Evolutionary conservation across 1,140 invertebrate species (phyloP), one percentile per base, ranked within the genome.

Genomic region (Drosophila biarmipes): DNA sequence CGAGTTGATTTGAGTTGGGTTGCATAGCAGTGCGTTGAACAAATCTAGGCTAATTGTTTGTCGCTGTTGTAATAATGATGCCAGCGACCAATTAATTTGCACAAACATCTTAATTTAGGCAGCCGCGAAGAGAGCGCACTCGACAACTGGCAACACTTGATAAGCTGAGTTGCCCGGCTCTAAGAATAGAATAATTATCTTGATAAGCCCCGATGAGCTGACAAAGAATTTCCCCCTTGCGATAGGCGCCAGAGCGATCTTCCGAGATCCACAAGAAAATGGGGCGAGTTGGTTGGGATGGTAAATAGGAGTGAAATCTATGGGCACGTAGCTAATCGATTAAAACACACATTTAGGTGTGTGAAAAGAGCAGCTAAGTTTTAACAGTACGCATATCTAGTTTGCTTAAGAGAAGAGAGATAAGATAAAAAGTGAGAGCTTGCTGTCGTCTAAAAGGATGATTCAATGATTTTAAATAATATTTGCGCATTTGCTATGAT

Each of bases 21-120:
- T 15, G 52, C 19, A 19, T 37, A 21, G 19, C 17, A 27, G 24
- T 75, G 55, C 43, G 27, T 54, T 53, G 79, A 40, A 48, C 67
- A 87, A 89, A 89, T 89, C 85, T 89, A 89, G 84, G 84, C 84
- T 89, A 89, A 89, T 89, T 89, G 84, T 90, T 89, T 89, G 84
- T 89, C 84, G 85, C 84, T 89, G 78, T 72, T 89, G 80, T 89
- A 89, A 80, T 89, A 89, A 90, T 89, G 77, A 89, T 89, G 84
- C 84, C 84, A 89, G 84, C 85, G 76, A 80, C 85, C 85, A 89
- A 89, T 89, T 89, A 89, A 89, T 89, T 89, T 89, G 85, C 84
- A 89, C 84, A 89, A 89, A 90, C 85, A 89, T 89, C 84, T 89
- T 90, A 89, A 89, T 90, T 84, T 89, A 90, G 68, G 73, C 67